These are phyloP conservation scores for Agelas oroides DNA, from an alignment of 37 sponge, comb jelly and placozoan genomes.

Conservation along the genomic window DNA sequence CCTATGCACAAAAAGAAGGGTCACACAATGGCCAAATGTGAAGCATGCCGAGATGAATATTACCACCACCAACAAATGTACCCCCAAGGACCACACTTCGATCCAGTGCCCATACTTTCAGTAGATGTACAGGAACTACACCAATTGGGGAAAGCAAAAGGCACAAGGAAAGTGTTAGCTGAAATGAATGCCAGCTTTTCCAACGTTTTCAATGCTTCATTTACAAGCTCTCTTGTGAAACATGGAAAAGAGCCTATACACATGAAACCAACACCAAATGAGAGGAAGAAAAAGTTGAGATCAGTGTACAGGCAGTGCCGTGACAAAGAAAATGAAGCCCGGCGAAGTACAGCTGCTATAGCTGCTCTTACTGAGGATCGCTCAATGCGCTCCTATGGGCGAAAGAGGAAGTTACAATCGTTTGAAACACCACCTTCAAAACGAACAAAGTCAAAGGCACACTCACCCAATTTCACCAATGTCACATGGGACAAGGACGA, in stretches of 20 bases:
- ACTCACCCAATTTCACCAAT: constrained; percentile 16
- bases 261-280: not conserved
- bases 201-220: not conserved
- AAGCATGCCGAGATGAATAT: not conserved
- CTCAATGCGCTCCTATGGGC: no score
- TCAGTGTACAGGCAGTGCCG: not conserved
- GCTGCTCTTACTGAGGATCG: no score
- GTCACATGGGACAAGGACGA: constrained; percentile 36
- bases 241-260: no score
- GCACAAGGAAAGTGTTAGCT: constrained; percentile 7
- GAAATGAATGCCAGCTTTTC: constrained; percentile 5
- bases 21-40: constrained; percentile 17
- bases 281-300: constrained; percentile 4
- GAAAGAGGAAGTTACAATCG: constrained; percentile 11
- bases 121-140: not conserved
- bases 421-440: constrained; percentile 34
- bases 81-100: constrained; percentile 13
- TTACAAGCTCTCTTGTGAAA: not conserved
- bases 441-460: constrained; percentile 3
- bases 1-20: not conserved
- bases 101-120: not conserved
- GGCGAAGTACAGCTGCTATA: no score
- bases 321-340: no score
- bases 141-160: not conserved
- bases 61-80: not conserved